Evolutionary conservation across 2,113 vertebrate genomes (phyloP).

Genomic region (Casuarius casuarius): DNA sequence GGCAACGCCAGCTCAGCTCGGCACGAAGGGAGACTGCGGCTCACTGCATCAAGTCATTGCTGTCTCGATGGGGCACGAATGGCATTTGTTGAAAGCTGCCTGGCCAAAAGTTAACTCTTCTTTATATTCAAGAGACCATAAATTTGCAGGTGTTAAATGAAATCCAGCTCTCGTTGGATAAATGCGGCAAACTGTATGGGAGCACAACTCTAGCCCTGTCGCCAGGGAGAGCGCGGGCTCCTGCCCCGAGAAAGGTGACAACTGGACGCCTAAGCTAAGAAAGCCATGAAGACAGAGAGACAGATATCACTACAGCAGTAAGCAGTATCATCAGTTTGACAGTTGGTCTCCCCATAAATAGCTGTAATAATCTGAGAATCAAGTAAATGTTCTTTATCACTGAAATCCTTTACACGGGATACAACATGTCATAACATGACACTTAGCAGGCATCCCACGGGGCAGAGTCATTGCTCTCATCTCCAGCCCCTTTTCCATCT

Average conservation of each 20-base stretch:
- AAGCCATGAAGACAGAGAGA: rapidly evolving
- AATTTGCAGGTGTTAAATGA: neutral
- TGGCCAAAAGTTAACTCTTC: neutral
- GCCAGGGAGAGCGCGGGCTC: neutral
- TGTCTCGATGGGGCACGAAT: neutral
- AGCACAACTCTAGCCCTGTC: neutral
- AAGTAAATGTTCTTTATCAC: neutral
- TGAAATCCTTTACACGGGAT: neutral
- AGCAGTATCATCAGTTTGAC: neutral
- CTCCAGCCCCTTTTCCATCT: neutral
- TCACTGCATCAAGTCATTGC: neutral
- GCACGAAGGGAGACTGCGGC: neutral
- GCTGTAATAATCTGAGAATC: neutral
- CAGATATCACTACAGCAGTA: neutral
- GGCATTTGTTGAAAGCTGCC: neutral
- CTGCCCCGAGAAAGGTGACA: neutral
- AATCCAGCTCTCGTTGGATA: neutral
- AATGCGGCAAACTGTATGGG: neutral
- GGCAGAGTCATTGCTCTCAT: neutral
- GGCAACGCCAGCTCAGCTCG: neutral
- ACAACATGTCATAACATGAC: neutral
- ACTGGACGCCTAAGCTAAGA: neutral
- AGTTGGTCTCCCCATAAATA: neutral
- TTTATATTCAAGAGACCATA: neutral
- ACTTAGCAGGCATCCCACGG: neutral